Base-by-base conservation (phyloP, 2,797 vertebrate species). In the Danio jaintianensis region DNA sequence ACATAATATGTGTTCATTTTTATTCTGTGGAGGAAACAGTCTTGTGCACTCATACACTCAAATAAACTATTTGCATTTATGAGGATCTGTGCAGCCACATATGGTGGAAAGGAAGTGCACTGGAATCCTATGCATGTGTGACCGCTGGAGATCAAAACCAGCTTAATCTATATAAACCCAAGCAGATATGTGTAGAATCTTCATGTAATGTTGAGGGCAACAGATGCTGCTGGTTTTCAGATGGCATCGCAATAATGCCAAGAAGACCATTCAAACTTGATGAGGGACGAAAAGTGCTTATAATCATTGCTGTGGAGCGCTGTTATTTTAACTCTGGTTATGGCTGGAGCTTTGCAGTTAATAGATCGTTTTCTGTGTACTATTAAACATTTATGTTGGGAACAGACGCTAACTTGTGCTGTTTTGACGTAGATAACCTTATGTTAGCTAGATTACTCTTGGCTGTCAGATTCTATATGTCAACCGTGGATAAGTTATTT, bases 61-160 rank as follows among this genome's bases (percentile, higher is more conserved):
- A 55, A 69, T 59, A 40, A 47, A 58, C 66, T 38, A 73, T 70
- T 69, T 59, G 69, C 53, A 40, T 83, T 81, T 75, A 66, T 67
- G 71, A 56, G 82, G 48, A 72, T 68, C 43, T 62, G 38, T 77
- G 62, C 53, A 36, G 64, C 71, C 76, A 77, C 79, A 86, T 59
- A 74, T 81, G 75, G 81, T 63, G 43, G 16, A 76, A 47, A 75
- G 75, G 67, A 86, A 71, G 48, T 63, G 55, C 53, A 13, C 22
- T 77, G 82, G 84, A 82, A 84, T 86, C 55, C 79, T 69, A 82
- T 68, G 56, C 79, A 69, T 80, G 77, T 79, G 72, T 58, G 72
- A 71, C 76, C 42, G 29, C 56, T 45, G 55, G 36, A 79, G 69
- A 71, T 73, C 70, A 81, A 85, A 83, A 67, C 7, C 62, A 77